phyloP scores from a whole-genome alignment of 2,113 vertebrate species.

The Rhinichthys klamathensis region DNA sequence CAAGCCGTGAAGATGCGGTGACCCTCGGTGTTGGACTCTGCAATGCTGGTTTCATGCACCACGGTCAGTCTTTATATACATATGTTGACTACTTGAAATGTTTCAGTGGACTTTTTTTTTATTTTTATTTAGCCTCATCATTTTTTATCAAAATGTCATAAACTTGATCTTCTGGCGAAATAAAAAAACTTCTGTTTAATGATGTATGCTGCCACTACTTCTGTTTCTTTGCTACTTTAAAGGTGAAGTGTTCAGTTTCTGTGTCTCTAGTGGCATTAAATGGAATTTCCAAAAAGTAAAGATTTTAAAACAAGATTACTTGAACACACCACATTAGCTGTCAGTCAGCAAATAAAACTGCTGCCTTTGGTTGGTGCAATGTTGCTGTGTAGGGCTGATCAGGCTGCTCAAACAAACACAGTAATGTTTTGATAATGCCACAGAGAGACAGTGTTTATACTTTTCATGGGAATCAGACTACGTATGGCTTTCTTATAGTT shows the following conservation, averaged over 20 bases:
- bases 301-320: too few relatives aligned
- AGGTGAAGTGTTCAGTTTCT: background rate
- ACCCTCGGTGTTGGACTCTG: conserved; percentile 94
- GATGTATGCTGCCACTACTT: background rate
- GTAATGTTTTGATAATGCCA: too few relatives aligned
- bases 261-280: background rate
- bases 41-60: conserved; percentile 98
- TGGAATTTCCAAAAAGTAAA: background rate
- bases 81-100: background rate
- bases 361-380: too few relatives aligned
- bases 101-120: background rate
- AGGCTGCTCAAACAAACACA: too few relatives aligned
- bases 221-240: background rate
- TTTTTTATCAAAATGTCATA: background rate
- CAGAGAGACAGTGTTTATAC: too few relatives aligned
- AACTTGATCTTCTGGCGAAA: background rate
- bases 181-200: background rate
- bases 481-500: too few relatives aligned
- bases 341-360: too few relatives aligned
- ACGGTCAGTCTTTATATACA: conserved; percentile 79
- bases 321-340: too few relatives aligned
- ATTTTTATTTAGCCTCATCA: too few relatives aligned
- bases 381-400: too few relatives aligned
- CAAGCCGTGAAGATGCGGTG: conserved; percentile 93
- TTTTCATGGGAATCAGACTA: too few relatives aligned